These are phyloP conservation scores for Myripristis jacobus DNA, from an alignment of 2,797 vertebrate species.

Conservation along the genomic window DNA sequence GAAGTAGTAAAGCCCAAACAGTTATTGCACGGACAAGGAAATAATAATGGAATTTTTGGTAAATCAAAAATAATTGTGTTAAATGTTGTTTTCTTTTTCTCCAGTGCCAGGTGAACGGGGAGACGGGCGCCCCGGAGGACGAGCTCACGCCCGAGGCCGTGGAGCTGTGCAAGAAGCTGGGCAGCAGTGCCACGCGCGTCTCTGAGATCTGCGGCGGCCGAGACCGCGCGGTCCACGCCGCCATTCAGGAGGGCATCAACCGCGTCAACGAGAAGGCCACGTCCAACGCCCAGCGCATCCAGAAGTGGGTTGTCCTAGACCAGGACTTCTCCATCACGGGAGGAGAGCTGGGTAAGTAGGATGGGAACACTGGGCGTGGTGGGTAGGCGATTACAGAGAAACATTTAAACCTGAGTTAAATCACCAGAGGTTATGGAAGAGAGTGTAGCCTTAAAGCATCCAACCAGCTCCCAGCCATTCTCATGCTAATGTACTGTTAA, in stretches of 20 bases:
- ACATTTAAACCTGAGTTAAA: too few species aligned
- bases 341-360: constrained; percentile 91
- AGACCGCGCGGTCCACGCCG: constrained; percentile 80
- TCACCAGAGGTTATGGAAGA: too few species aligned
- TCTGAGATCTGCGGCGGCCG: constrained; percentile 83
- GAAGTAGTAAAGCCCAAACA: neutral
- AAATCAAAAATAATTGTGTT: neutral
- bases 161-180: constrained; percentile 84
- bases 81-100: neutral
- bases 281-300: constrained; percentile 91
- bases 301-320: constrained; percentile 91
- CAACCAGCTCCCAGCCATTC: too few species aligned
- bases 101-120: constrained; percentile 84
- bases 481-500: too few species aligned
- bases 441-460: too few species aligned
- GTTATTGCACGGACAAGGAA: neutral
- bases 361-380: neutral
- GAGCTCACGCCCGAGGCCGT: constrained; percentile 83
- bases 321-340: constrained; percentile 89
- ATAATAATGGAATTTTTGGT: neutral
- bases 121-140: constrained; percentile 84
- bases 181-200: constrained; percentile 85
- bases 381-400: neutral
- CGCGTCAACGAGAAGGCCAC: constrained; percentile 83
- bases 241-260: constrained; percentile 90